These are phyloP conservation scores for Ypsolopha sequella DNA, from an alignment of 2,888 invertebrate genomes.

Conservation along the genomic window DNA sequence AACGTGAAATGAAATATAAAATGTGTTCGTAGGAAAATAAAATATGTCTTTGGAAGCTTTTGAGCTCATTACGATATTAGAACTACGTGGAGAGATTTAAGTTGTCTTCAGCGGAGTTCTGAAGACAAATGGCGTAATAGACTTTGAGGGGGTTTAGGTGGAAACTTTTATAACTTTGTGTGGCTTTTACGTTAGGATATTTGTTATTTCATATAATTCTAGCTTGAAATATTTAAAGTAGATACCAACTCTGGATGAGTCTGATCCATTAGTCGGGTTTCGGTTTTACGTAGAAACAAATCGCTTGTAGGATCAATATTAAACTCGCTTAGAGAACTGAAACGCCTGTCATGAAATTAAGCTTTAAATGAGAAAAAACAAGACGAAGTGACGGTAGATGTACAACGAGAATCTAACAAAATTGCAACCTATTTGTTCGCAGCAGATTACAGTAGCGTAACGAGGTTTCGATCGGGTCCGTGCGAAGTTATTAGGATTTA, in stretches of 20 bases:
- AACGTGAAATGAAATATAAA: conserved; percentile 71
- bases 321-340: neutral
- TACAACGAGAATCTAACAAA: conserved; percentile 24
- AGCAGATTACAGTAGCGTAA: conserved; percentile 54
- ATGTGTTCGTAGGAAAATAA: conserved; percentile 60
- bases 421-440: conserved; percentile 45
- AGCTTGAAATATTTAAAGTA: too few relatives aligned
- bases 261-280: too few relatives aligned
- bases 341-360: conserved; percentile 4
- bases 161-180: neutral
- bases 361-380: neutral
- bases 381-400: conserved; percentile 11
- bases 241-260: too few relatives aligned
- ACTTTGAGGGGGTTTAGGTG: neutral
- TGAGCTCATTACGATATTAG: conserved; percentile 64
- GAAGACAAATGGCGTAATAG: conserved; percentile 7
- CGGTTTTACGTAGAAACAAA: too few relatives aligned
- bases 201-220: too few relatives aligned
- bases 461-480: conserved; percentile 59
- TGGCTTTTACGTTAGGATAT: too few relatives aligned
- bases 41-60: conserved; percentile 56
- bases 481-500: conserved; percentile 61
- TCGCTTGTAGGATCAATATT: neutral
- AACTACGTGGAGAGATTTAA: conserved; percentile 60
- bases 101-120: conserved; percentile 36